These are phyloP conservation scores for Idaea dimidiata DNA, from an alignment of 2,888 invertebrate genomes.

Conservation along the genomic window DNA sequence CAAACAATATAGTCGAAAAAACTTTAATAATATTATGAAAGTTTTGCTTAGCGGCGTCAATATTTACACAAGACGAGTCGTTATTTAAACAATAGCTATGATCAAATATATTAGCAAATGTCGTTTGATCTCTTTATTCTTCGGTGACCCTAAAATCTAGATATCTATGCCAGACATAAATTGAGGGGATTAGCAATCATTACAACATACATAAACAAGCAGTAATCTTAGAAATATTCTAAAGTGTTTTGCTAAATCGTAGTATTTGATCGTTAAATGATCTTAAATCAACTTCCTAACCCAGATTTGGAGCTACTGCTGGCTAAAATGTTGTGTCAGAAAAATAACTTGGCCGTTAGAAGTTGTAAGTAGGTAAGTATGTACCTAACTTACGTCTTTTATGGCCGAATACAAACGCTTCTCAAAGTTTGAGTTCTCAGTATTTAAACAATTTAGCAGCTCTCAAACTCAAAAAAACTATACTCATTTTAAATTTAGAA, in stretches of 20 bases:
- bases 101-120: not conserved
- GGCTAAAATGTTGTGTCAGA: too few relatives aligned
- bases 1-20: not conserved
- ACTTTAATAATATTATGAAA: not conserved
- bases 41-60: not conserved
- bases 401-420: too few relatives aligned
- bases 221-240: not conserved
- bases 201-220: not conserved
- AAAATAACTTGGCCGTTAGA: too few relatives aligned
- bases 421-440: too few relatives aligned
- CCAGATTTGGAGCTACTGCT: too few relatives aligned
- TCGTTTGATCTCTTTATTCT: constrained; percentile 1
- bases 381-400: too few relatives aligned
- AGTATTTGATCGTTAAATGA: not conserved
- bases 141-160: not conserved
- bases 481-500: too few relatives aligned
- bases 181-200: not conserved
- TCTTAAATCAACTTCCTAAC: not conserved
- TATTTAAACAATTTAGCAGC: too few relatives aligned
- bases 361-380: too few relatives aligned
- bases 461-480: too few relatives aligned
- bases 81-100: not conserved
- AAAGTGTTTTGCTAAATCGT: not conserved
- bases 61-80: not conserved
- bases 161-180: not conserved